Evolutionary conservation across 1,140 invertebrate genomes (phyloP).

Genomic region (Aphelenchoides avenae): DNA sequence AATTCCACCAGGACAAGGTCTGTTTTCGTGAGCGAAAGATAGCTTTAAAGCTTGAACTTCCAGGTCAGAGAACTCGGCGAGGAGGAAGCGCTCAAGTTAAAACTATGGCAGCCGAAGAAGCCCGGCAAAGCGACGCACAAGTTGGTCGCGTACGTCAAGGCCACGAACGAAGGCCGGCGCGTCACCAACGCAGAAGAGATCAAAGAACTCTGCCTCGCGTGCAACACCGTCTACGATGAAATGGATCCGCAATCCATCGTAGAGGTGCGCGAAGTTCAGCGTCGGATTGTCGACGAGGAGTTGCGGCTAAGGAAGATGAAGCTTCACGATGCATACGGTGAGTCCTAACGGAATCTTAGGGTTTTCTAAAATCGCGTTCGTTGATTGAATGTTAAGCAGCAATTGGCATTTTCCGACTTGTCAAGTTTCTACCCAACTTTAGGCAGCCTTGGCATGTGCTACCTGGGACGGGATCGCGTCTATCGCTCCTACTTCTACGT

Average conservation of each 20-base stretch:
- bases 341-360: no score
- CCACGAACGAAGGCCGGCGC: constrained; percentile 5
- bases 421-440: no score
- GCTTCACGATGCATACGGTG: no score
- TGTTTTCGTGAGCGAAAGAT: constrained; percentile 10
- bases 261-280: constrained; percentile 22
- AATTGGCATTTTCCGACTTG: no score
- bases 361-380: no score
- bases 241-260: constrained; percentile 18
- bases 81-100: constrained; percentile 5
- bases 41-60: not conserved
- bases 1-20: constrained; percentile 6
- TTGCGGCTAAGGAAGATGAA: no score
- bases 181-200: no score
- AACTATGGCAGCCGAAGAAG: constrained; percentile 10
- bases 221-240: no score
- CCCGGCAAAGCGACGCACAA: constrained; percentile 7
- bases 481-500: constrained; percentile 30
- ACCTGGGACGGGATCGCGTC: constrained; percentile 22
- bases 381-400: no score
- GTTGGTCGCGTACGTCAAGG: not conserved
- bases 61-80: not conserved
- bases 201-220: no score
- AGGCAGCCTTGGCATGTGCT: constrained; percentile 25
- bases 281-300: no score